Evolutionary conservation across 2,888 invertebrate species (phyloP).

Genomic region (Scaptomyza polygonia): DNA sequence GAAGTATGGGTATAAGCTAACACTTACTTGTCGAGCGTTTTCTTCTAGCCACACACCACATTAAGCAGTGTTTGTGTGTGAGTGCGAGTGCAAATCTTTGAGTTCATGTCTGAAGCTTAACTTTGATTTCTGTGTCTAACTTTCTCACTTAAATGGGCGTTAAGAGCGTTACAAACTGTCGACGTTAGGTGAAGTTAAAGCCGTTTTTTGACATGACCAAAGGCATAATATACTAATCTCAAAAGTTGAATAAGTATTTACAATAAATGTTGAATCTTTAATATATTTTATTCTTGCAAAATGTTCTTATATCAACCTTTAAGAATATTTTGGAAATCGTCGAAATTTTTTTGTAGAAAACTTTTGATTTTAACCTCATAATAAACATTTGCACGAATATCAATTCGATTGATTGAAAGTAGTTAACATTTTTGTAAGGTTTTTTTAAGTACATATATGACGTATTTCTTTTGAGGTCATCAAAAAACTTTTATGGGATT

Average conservation of each 20-base stretch:
- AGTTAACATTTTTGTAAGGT: slow-evolving; percentile 23
- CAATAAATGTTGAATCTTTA: neutral
- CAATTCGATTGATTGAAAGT: slow-evolving; percentile 8
- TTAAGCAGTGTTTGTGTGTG: slow-evolving; percentile 18
- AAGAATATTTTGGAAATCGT: neutral
- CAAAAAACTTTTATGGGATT: slow-evolving; percentile 60
- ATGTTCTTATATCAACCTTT: too few relatives aligned
- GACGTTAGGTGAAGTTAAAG: slow-evolving; percentile 32
- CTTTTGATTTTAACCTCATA: too few relatives aligned
- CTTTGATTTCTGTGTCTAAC: slow-evolving; percentile 65
- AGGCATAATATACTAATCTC: slow-evolving; percentile 16
- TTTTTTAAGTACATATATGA: slow-evolving; percentile 60
- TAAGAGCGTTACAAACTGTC: slow-evolving; percentile 52
- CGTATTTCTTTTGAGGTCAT: slow-evolving; percentile 23
- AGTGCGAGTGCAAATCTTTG: slow-evolving; percentile 28
- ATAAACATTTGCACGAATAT: neutral
- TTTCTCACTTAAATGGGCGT: slow-evolving; percentile 72
- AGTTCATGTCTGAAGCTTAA: slow-evolving; percentile 56
- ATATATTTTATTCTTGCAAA: neutral
- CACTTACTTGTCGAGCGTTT: slow-evolving; percentile 43
- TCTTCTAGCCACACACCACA: slow-evolving; percentile 45
- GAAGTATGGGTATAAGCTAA: slow-evolving; percentile 16
- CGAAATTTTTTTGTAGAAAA: neutral
- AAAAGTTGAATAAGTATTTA: neutral
- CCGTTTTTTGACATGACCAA: slow-evolving; percentile 16